Base-by-base conservation (phyloP, 1,140 invertebrate genomes). In the Penaeus vannamei region DNA sequence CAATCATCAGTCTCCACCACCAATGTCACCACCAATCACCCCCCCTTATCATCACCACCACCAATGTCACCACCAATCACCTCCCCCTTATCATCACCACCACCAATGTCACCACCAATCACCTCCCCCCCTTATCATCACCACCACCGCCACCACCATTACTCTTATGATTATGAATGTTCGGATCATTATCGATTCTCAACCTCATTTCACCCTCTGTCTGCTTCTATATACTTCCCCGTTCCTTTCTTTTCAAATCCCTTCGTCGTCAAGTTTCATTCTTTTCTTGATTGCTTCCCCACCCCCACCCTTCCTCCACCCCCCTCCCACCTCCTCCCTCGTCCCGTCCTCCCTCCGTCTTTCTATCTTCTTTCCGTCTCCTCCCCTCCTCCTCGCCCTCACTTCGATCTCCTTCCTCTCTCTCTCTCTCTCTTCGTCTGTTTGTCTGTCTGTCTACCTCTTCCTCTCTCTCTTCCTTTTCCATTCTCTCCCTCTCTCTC, bases 341-440 rank as follows among this genome's bases (percentile, higher is more conserved):
- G 0, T 2, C 53, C 19, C 53, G n/a, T 46, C 76, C 32, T 17
- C 7, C 53, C 29, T 42, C 53, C 19, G 10, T 79, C 19, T 20
- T 42, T 23, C 32, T 20, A 12, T 20, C 53, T 53, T 36, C 8
- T 19, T 2, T 42, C 19, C 12, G 12, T 36, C n/a, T 12, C 10
- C 53, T 23, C n/a, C 8, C 32, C 29, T 79, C 12, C 12, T 2
- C 4, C 19, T 20, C 23, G 0, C 32, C 23, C 1, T 19, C 17
- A 22, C n/a, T 19, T 8, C 26, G 1, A 2, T 19, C 32, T 32
- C 23, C 53, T 32, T 17, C 12, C n/a, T 12, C 17, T 59, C 46
- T 81, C 79, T 20, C 42, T 36, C 42, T 32, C 36, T 32, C 77
- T 80, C 77, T 59, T 80, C 10, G 22, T 80, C 77, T 32, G n/a